These are phyloP conservation scores for Eristalis pertinax DNA, from an alignment of 2,888 invertebrate species.

Conservation along the genomic window DNA sequence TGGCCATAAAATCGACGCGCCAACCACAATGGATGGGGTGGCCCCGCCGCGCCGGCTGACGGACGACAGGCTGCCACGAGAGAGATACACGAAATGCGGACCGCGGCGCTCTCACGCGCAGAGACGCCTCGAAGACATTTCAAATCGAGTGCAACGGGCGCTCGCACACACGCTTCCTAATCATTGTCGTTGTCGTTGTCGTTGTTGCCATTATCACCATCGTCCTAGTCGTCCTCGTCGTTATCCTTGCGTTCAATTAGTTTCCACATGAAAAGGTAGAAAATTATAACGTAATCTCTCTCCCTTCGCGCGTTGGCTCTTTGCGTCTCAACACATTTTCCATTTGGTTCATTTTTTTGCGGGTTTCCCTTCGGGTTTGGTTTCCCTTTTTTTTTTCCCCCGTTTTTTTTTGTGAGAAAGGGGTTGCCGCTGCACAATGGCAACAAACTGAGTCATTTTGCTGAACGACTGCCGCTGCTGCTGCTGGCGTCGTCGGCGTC, in stretches of 20 bases:
- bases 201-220: slow-evolving; percentile 1
- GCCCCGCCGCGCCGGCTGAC: too few species aligned
- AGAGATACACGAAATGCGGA: too few species aligned
- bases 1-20: slow-evolving; percentile 18
- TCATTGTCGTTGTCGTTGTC: too few species aligned
- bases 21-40: too few species aligned
- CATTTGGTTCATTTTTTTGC: background rate
- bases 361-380: slow-evolving; percentile 1
- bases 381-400: too few species aligned
- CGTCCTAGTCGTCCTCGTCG: background rate
- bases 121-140: background rate
- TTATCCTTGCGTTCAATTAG: slow-evolving; percentile 30
- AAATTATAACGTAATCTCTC: slow-evolving; percentile 47
- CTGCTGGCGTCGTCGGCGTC: background rate
- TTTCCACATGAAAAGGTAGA: slow-evolving; percentile 54
- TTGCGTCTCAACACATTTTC: background rate
- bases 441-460: background rate
- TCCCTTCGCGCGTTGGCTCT: slow-evolving; percentile 8
- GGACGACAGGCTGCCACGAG: too few species aligned
- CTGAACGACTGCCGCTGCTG: background rate
- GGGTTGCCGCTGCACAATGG: background rate
- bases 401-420: background rate
- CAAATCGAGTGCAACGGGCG: background rate
- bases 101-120: too few species aligned
- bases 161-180: too few species aligned